These are phyloP conservation scores for Ptychadena robeensis DNA, from an alignment of 2,797 vertebrate species.

Conservation along the genomic window DNA sequence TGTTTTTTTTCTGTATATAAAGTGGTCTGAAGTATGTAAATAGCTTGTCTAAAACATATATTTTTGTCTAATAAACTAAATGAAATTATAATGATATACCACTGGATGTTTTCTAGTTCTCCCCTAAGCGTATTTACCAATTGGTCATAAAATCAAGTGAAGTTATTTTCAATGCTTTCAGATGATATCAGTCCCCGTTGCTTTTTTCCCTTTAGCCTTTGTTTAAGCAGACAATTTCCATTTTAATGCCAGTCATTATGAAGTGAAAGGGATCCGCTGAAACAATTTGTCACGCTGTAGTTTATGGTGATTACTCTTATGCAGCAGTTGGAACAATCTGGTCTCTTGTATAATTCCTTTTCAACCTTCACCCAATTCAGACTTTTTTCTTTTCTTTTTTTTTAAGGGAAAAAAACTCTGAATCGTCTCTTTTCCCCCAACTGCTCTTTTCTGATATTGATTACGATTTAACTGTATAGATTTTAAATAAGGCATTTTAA, in stretches of 20 bases:
- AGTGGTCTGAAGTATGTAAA: slow-evolving; percentile 96
- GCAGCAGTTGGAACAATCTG: slow-evolving; percentile 57
- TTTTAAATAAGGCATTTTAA: slow-evolving; percentile 48
- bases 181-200: neutral
- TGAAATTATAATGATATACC: slow-evolving; percentile 83
- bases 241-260: slow-evolving; percentile 61
- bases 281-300: slow-evolving; percentile 60
- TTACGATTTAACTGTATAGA: slow-evolving; percentile 56
- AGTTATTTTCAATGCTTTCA: slow-evolving; percentile 8
- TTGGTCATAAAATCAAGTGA: neutral
- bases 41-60: slow-evolving; percentile 99
- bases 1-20: slow-evolving; percentile 94
- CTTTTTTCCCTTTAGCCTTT: neutral
- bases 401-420: too few relatives aligned
- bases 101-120: neutral
- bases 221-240: slow-evolving; percentile 55
- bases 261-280: slow-evolving; percentile 55
- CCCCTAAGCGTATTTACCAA: neutral
- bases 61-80: slow-evolving; percentile 99
- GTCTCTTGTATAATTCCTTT: slow-evolving; percentile 52
- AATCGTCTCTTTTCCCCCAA: slow-evolving; percentile 1
- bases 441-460: slow-evolving; percentile 51
- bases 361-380: slow-evolving; percentile 9
- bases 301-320: slow-evolving; percentile 54
- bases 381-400: slow-evolving; percentile 13